phyloP scores from a whole-genome alignment of 2,797 vertebrate genomes.

The Crax fasciolata region DNA sequence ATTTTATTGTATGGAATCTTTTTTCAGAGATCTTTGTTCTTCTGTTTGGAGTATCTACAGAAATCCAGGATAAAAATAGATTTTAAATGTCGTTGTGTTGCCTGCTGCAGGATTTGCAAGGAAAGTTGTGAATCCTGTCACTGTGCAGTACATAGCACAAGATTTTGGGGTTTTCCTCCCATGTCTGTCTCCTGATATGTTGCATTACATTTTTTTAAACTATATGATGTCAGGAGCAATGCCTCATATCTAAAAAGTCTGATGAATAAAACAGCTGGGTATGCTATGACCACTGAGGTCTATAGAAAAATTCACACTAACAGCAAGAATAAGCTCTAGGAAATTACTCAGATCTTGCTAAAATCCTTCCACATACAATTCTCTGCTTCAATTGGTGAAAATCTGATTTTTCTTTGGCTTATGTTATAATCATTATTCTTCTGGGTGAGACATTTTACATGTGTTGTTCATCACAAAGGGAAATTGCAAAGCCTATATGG shows the following conservation, averaged over 20 bases:
- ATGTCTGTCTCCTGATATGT: background rate
- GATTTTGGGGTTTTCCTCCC: background rate
- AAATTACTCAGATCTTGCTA: background rate
- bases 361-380: background rate
- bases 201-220: background rate
- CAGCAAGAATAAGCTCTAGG: background rate
- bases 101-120: background rate
- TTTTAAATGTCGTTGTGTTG: background rate
- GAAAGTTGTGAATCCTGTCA: background rate
- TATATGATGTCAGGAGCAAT: background rate
- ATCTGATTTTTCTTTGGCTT: background rate
- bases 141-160: background rate
- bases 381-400: background rate
- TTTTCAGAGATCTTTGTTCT: background rate
- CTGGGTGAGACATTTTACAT: background rate
- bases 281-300: background rate
- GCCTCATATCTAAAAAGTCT: background rate
- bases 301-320: background rate
- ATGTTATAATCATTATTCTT: background rate
- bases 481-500: background rate
- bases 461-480: background rate
- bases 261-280: background rate
- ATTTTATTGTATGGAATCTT: background rate
- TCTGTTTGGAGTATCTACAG: background rate
- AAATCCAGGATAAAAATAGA: background rate